Evolutionary conservation across 1,140 invertebrate genomes (phyloP), one percentile per base, ranked within the genome.

Genomic region (Zaprionus taronus): DNA sequence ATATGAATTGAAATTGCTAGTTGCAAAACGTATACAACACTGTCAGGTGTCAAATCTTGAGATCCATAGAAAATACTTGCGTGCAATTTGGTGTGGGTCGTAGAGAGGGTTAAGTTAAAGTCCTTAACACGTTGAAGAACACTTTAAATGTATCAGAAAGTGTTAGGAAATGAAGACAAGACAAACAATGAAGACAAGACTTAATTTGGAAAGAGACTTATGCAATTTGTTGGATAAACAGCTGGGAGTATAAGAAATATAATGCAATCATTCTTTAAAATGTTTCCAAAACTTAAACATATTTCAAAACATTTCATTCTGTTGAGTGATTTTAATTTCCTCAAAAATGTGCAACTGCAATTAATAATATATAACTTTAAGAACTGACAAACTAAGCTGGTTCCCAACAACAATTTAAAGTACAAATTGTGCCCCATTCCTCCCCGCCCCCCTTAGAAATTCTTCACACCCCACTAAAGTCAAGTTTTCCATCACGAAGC

Each of bases 391-490:
- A 47, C 41, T 47, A n/a, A 47, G n/a, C 31, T 11, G 9, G 2
- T 34, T 11, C 4, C 31, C 38, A 5, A 41, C 15, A 41, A n/a
- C 4, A 41, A 5, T 41, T n/a, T n/a, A 15, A n/a, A 41, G 14
- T 41, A n/a, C 31, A 34, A 34, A 3, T 31, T 31, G 28, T 31
- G 7, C 38, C 11, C n/a, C 17, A 1, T 24, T 26, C 36, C 14
- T 38, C 12, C 9, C 15, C 12, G 4, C 24, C 15, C 24, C 41
- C 1, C 20, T n/a, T 24, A 0, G 14, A 28, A 6, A 24, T 12
- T 47, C 28, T 60, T 51, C 17, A 28, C 72, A 55, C 73, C 72
- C 38, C 44, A 34, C 49, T 57, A 34, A 47, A 53, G 41, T 57
- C 49, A 20, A 51, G 17, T 51, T 51, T 51, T 24, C 47, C 22